These are phyloP conservation scores for Anthopleura sola DNA, from an alignment of 64 coral and sea anemone genomes.

Conservation along the genomic window DNA sequence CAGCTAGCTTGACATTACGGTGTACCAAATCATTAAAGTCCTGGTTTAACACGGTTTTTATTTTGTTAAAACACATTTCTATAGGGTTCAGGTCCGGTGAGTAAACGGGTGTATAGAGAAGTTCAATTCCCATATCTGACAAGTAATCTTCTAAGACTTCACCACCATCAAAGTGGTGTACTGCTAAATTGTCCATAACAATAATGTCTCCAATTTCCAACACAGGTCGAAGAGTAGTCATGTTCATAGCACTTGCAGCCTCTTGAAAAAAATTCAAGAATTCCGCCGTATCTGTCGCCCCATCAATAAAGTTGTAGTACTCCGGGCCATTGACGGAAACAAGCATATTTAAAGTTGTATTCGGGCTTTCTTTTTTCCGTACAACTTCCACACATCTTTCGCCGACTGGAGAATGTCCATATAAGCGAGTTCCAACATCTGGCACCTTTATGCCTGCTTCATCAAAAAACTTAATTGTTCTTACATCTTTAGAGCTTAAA, in stretches of 20 bases:
- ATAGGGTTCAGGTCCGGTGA: slow-evolving; percentile 49
- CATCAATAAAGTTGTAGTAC: slow-evolving; percentile 6
- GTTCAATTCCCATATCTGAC: slow-evolving; percentile 34
- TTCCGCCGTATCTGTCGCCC: slow-evolving; percentile 5
- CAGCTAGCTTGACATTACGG: neutral
- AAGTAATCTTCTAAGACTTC: slow-evolving; percentile 25
- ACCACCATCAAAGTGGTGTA: slow-evolving; percentile 43
- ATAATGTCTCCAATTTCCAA: slow-evolving; percentile 37
- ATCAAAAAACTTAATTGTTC: slow-evolving; percentile 34
- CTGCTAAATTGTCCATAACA: slow-evolving; percentile 45
- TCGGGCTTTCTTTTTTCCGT: neutral
- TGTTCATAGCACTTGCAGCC: neutral
- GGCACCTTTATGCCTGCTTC: slow-evolving; percentile 31
- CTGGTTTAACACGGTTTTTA: slow-evolving; percentile 19
- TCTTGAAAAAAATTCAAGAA: slow-evolving; percentile 10
- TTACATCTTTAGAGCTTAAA: slow-evolving; percentile 12
- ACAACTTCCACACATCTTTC: slow-evolving; percentile 12
- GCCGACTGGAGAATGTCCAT: neutral
- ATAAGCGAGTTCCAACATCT: neutral
- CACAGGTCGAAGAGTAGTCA: neutral
- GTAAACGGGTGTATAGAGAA: slow-evolving; percentile 16
- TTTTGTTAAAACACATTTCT: slow-evolving; percentile 29
- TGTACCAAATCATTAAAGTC: neutral
- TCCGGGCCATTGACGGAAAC: slow-evolving; percentile 7
- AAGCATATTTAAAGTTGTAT: slow-evolving; percentile 11